Evolutionary conservation across 2,113 vertebrate species (phyloP).

Genomic region (Corythoichthys intestinalis): DNA sequence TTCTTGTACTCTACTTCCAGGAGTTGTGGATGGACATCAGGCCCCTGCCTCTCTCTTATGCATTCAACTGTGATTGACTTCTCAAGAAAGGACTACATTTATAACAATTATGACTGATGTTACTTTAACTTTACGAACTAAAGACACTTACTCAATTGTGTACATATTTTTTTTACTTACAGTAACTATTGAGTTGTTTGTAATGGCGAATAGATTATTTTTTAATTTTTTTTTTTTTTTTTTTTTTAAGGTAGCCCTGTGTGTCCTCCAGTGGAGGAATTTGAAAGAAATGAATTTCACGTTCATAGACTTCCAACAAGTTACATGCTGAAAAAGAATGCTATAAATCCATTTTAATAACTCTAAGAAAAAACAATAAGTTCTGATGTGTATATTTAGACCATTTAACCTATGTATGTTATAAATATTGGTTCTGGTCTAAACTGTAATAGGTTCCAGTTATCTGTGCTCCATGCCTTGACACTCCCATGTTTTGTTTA

Average conservation of each 20-base stretch:
- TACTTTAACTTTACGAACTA: not conserved
- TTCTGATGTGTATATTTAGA: too few relatives aligned
- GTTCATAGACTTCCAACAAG: not conserved
- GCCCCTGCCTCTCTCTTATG: slow-evolving; percentile 51
- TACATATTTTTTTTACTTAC: not conserved
- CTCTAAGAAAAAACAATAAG: not conserved
- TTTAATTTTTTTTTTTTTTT: too few relatives aligned
- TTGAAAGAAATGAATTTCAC: not conserved
- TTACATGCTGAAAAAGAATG: not conserved
- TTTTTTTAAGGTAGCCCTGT: not conserved
- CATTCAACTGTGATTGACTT: not conserved
- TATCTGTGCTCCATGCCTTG: not conserved
- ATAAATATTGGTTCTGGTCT: not conserved
- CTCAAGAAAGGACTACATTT: not conserved
- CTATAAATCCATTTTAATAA: not conserved
- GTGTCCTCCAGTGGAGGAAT: not conserved
- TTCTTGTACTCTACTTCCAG: slow-evolving; percentile 70
- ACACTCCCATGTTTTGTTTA: not conserved
- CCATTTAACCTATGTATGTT: not conserved
- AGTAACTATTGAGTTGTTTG: not conserved
- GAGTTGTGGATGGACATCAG: slow-evolving; percentile 79
- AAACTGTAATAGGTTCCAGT: not conserved
- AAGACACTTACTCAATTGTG: not conserved
- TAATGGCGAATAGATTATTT: not conserved
- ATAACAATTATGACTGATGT: not conserved